Conservation (phyloP, 2,797 vertebrate genomes). For the Pseudochirops cupreus region DNA sequence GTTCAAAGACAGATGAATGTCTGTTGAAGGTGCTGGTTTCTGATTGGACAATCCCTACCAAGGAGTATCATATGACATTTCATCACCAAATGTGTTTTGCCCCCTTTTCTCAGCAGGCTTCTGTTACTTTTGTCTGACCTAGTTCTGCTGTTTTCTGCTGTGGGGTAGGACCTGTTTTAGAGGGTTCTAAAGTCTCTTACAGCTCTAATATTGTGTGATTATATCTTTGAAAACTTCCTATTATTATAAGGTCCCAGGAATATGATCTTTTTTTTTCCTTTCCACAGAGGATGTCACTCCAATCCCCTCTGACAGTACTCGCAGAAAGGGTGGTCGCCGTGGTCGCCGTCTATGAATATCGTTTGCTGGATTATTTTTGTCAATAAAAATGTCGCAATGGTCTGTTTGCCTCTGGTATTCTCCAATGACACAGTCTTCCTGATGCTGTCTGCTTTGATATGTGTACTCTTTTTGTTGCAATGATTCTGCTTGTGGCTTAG, state of each 20-base stretch:
- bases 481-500: not conserved
- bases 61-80: not conserved
- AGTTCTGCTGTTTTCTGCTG: not conserved
- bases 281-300: conserved; percentile 97
- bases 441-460: not conserved
- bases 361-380: conserved; percentile 74
- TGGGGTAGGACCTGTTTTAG: not conserved
- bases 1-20: not conserved
- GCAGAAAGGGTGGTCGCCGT: conserved; percentile 98
- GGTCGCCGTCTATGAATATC: conserved; percentile 95
- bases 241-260: not conserved
- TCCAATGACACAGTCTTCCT: not conserved
- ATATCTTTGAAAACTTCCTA: not conserved
- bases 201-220: not conserved
- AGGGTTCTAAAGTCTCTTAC: not conserved
- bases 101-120: not conserved
- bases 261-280: conserved; percentile 56
- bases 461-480: not conserved
- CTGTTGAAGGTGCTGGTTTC: not conserved
- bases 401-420: conserved; percentile 22
- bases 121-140: not conserved
- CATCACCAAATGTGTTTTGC: not conserved
- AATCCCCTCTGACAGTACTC: conserved; percentile 98
- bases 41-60: not conserved
- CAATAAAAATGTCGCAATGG: conserved; percentile 89